phyloP scores from a whole-genome alignment of 1,140 invertebrate genomes.

The Diprion similis region DNA sequence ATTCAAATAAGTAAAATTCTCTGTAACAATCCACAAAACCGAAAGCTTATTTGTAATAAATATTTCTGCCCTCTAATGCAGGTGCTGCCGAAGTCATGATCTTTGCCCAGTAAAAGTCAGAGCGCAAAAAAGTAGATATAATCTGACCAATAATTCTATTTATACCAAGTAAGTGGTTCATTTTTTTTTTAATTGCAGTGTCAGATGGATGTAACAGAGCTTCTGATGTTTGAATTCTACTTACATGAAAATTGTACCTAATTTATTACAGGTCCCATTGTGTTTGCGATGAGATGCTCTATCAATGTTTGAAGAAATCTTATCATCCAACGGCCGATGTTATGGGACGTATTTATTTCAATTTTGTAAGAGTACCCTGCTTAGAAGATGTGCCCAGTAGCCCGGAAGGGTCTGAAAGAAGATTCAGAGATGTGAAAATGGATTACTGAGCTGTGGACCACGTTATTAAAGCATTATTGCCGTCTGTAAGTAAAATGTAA shows the following conservation, averaged over 20 bases:
- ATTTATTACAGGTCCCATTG: constrained; percentile 75
- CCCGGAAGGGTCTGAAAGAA: constrained; percentile 19
- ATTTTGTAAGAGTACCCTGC: constrained; percentile 80
- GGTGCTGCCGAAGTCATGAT: constrained; percentile 86
- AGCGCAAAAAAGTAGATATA: constrained; percentile 76
- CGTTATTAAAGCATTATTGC: not conserved
- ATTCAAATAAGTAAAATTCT: no score
- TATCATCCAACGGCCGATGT: constrained; percentile 73
- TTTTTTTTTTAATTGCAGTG: not conserved
- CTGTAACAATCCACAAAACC: no score
- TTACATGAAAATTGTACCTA: constrained; percentile 1
- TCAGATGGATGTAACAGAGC: not conserved
- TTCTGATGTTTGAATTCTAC: not conserved
- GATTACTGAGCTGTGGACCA: constrained; percentile 30
- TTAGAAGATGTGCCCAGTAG: constrained; percentile 65
- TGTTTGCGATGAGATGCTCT: constrained; percentile 82
- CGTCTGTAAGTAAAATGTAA: no score
- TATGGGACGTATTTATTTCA: constrained; percentile 89
- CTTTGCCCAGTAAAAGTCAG: constrained; percentile 79
- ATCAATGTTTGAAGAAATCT: constrained; percentile 78
- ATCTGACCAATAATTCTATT: constrained; percentile 81
- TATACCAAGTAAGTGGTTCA: constrained; percentile 80
- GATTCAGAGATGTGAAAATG: constrained; percentile 38
- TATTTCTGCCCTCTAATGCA: constrained; percentile 24
- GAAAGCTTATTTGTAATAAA: not conserved